phyloP scores from a whole-genome alignment of 2,113 vertebrate species.

The Rhipidura dahli region DNA sequence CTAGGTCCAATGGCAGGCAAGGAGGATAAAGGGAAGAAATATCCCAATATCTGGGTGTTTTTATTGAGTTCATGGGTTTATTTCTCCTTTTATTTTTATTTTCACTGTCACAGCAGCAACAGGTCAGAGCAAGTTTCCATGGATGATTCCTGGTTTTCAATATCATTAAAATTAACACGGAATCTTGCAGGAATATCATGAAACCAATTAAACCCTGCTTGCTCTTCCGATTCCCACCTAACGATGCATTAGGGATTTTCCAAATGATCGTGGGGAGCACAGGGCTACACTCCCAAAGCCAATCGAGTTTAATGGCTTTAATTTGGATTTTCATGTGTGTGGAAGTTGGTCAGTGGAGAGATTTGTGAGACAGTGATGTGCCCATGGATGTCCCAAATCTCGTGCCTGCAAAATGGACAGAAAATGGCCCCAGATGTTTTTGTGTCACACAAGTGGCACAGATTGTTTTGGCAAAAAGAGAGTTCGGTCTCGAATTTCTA shows the following conservation, averaged over 20 bases:
- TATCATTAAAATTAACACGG: background rate
- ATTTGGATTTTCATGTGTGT: background rate
- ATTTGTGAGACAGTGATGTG: too few relatives aligned
- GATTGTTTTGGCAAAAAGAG: background rate
- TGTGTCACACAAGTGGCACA: background rate
- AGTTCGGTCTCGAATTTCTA: background rate
- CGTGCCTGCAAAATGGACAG: background rate
- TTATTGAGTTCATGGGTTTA: background rate
- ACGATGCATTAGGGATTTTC: background rate
- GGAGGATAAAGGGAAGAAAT: background rate
- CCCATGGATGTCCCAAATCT: background rate
- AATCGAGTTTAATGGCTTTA: background rate
- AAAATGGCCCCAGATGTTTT: background rate
- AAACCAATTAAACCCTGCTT: slow-evolving; percentile 16
- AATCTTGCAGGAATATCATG: background rate
- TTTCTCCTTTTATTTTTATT: background rate
- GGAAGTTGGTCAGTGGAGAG: background rate
- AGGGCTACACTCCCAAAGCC: background rate
- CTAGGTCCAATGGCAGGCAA: rapidly evolving
- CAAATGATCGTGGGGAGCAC: background rate
- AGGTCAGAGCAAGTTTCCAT: background rate
- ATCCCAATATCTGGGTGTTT: background rate
- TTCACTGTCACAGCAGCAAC: background rate
- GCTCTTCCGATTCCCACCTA: background rate
- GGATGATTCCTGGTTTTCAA: background rate